A percentile compares a stretch with the other conserved stretches of the same genome.
Evolutionary conservation across 2,888 invertebrate genomes (phyloP).

Genomic region (Strigamia maritima): DNA sequence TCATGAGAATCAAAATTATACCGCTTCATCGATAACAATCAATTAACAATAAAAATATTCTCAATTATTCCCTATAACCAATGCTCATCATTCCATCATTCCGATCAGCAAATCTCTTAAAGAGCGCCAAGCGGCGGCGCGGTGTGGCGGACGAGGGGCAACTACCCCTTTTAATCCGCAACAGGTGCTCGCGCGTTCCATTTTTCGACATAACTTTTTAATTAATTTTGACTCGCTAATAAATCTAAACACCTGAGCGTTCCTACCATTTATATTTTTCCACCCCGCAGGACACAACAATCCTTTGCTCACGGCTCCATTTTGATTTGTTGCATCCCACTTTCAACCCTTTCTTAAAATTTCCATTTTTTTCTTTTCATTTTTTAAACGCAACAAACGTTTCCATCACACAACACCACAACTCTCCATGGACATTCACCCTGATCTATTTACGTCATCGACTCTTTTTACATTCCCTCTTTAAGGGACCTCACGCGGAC

Average conservation of each 20-base stretch:
- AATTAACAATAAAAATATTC: too few relatives aligned
- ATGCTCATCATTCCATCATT: too few relatives aligned
- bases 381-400: not conserved
- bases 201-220: conserved; percentile 11
- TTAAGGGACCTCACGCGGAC: not conserved
- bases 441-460: not conserved
- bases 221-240: conserved; percentile 28
- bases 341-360: not conserved
- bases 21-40: too few relatives aligned
- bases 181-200: conserved; percentile 18
- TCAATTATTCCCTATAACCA: too few relatives aligned
- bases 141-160: not conserved
- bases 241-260: conserved; percentile 21
- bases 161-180: conserved; percentile 8
- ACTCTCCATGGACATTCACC: not conserved
- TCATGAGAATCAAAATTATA: too few relatives aligned
- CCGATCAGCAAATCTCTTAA: too few relatives aligned
- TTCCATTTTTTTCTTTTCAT: not conserved
- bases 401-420: not conserved
- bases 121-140: too few relatives aligned
- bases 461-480: not conserved
- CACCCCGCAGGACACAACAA: conserved; percentile 7
- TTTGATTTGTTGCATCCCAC: conserved; percentile 15
- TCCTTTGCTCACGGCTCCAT: not conserved
- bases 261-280: conserved; percentile 14